Percentiles rank a stretch among this genome's conserved stretches.
These are phyloP conservation scores for Lucilia cuprina DNA, from an alignment of 1,140 invertebrate genomes.

Conservation along the genomic window DNA sequence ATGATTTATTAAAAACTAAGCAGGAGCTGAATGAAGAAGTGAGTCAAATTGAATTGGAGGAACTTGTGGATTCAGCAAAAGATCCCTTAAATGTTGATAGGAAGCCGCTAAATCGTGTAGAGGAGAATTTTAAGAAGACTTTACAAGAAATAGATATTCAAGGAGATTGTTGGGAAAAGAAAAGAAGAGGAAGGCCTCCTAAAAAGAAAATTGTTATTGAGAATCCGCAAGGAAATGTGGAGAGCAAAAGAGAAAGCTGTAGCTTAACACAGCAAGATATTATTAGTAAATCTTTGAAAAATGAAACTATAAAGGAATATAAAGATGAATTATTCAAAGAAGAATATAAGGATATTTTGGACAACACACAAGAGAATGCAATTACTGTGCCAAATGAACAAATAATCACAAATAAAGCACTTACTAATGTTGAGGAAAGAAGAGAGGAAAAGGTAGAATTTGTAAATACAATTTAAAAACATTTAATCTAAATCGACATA, in stretches of 20 bases:
- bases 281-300: neutral
- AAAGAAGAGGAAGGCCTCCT: neutral
- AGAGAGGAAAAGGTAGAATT: too few species aligned
- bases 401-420: too few species aligned
- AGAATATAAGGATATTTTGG: too few species aligned
- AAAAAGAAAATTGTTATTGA: neutral
- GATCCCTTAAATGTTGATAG: neutral
- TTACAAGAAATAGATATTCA: neutral
- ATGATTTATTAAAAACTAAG: neutral
- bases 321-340: neutral
- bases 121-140: neutral
- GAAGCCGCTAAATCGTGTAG: neutral
- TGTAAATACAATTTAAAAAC: too few species aligned
- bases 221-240: neutral
- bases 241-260: too few species aligned
- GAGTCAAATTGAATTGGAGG: neutral
- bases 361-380: too few species aligned
- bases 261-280: neutral
- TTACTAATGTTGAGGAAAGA: too few species aligned
- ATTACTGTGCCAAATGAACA: too few species aligned
- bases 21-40: slow-evolving; percentile 29
- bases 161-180: neutral
- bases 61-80: neutral
- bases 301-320: neutral
- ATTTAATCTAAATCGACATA: too few species aligned